phyloP scores from a whole-genome alignment of 2,888 invertebrate species.

The Dione vanillae region DNA sequence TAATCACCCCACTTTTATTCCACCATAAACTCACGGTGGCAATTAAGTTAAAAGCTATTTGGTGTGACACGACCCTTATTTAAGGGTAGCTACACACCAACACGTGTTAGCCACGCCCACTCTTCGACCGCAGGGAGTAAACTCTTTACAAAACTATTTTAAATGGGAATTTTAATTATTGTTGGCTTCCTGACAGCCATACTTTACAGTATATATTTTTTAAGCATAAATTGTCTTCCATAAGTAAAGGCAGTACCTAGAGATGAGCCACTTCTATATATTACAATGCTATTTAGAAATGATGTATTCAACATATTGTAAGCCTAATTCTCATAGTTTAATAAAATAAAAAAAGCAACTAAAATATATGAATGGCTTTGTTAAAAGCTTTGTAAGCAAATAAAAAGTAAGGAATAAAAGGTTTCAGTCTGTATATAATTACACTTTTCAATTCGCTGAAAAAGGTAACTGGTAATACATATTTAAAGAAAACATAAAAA shows the following conservation, averaged over 20 bases:
- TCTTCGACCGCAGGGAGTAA: constrained; percentile 39
- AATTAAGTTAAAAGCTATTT: constrained; percentile 65
- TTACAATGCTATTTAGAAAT: no score
- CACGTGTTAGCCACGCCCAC: constrained; percentile 56
- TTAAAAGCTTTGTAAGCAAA: no score
- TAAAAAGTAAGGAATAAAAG: no score
- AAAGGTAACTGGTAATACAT: no score
- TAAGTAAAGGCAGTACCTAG: neutral
- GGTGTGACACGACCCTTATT: constrained; percentile 72
- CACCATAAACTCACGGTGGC: constrained; percentile 63
- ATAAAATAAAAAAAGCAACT: no score
- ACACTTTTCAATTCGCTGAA: no score
- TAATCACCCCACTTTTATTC: constrained; percentile 50
- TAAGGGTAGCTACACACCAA: constrained; percentile 77
- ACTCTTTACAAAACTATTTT: constrained; percentile 32
- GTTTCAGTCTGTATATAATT: no score
- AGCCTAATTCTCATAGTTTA: no score
- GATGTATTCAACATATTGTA: no score
- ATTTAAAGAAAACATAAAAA: no score
- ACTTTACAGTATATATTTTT: neutral
- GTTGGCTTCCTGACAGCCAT: neutral
- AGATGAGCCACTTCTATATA: neutral
- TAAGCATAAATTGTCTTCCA: neutral
- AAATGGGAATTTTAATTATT: constrained; percentile 6
- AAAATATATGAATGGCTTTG: no score